Evolutionary conservation across 2,797 vertebrate species (phyloP), one percentile per base, ranked within the genome.

Genomic region (Poecile montanus): DNA sequence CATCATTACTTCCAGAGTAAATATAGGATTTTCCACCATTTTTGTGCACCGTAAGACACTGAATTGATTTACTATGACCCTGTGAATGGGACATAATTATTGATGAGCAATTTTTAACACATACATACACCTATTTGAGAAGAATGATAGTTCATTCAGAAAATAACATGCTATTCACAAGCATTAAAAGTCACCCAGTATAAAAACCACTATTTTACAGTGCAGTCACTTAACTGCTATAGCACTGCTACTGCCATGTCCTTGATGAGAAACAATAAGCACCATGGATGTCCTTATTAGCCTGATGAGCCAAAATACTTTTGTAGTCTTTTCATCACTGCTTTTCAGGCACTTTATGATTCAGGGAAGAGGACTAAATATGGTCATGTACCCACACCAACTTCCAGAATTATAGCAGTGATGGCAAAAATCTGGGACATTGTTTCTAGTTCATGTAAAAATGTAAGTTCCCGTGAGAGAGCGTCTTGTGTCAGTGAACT

Each of bases 51-150:
- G 99, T 98, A 96, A 99, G 91, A 97, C 98, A 99, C 97, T 99
- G 99, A 97, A 99, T 99, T 56, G 99, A 99, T 87, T 99, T 99
- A 95, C 96, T 99, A 97, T 99, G 99, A 91, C 99, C 99, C 99
- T 99, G 97, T 23, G 68, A 88, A 86, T 25, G 38, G 36, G 60
- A 88, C 38, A 54, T 7, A 51, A 86, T 70, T 81, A 76, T 0
- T 63, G n/a, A 87, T 15, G 1, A 34, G 38, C 18, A 89, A 44
- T 54, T 83, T 74, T 75, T 72, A 40, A 80, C 21, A 81, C 6
- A 72, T 27, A 68, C 4, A 50, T 16, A 63, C 32, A 38, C 16
- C 20, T 76, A 22, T 56, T 53, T 78, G 54, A 71, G 40, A 85
- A 80, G 30, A 78, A 51, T 17, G 32, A 81, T 1, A 78, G 5